A percentile compares a stretch with the other conserved stretches of the same genome.
These are phyloP conservation scores for Pholis gunnellus DNA, from an alignment of 2,113 vertebrate species.

Conservation along the genomic window DNA sequence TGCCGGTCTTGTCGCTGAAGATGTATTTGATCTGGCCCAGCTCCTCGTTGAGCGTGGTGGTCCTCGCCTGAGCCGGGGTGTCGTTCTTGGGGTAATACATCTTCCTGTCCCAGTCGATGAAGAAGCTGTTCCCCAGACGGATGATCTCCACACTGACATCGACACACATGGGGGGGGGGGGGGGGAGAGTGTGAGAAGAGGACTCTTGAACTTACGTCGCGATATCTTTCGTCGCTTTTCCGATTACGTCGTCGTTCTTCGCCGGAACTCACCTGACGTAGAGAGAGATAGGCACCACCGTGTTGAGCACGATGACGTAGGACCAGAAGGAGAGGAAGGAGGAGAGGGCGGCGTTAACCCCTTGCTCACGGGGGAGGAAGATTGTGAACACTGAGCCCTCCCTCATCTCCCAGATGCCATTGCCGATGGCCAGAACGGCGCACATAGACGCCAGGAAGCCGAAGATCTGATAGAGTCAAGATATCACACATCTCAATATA, in stretches of 20 bases:
- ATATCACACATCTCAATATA: not conserved
- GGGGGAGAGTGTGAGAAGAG: not conserved
- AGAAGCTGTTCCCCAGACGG: conserved; percentile 95
- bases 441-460: conserved; percentile 90
- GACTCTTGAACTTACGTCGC: not conserved
- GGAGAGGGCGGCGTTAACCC: conserved; percentile 80
- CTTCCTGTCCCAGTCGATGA: conserved; percentile 95
- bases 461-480: conserved; percentile 87
- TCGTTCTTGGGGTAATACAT: conserved; percentile 92
- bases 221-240: not conserved
- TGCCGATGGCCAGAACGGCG: conserved; percentile 88
- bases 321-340: conserved; percentile 93
- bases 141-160: conserved; percentile 92
- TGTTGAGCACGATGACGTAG: conserved; percentile 97
- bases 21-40: conserved; percentile 97
- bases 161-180: not conserved
- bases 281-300: conserved; percentile 97
- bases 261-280: conserved; percentile 88
- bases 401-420: conserved; percentile 89
- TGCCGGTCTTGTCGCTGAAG: conserved; percentile 98
- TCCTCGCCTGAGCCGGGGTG: conserved; percentile 91
- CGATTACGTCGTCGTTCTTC: not conserved
- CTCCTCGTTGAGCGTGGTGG: conserved; percentile 96
- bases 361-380: conserved; percentile 87
- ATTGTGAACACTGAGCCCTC: conserved; percentile 87